A percentile compares a stretch with the other conserved stretches of the same genome.
Conservation (phyloP, 2,113 vertebrate species). For the Oxyura jamaicensis region DNA sequence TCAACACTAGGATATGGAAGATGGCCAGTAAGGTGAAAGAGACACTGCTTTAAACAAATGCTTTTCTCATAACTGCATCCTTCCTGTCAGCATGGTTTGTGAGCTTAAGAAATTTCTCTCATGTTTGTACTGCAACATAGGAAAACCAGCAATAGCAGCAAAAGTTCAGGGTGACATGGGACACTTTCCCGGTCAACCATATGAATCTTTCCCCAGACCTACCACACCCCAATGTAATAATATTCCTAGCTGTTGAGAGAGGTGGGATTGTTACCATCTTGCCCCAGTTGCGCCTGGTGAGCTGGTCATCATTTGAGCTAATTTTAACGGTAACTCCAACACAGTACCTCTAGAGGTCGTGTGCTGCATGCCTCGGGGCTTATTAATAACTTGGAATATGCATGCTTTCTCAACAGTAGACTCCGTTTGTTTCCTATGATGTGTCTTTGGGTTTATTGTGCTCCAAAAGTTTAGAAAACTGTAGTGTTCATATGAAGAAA, state of each 20-base stretch:
- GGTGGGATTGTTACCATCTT: background rate
- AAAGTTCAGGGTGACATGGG: background rate
- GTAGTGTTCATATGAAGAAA: background rate
- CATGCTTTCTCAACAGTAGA: background rate
- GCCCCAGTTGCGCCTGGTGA: background rate
- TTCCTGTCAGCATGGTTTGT: background rate
- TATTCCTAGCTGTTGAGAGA: background rate
- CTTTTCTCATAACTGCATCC: background rate
- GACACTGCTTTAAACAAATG: accelerated
- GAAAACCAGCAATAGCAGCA: background rate
- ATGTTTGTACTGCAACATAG: background rate
- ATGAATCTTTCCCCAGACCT: background rate
- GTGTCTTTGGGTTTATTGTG: background rate
- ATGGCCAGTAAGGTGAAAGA: background rate
- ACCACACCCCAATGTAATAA: background rate
- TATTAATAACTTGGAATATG: background rate
- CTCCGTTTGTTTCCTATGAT: background rate
- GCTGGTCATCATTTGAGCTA: background rate
- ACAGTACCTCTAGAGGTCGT: background rate
- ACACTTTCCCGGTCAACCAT: accelerated
- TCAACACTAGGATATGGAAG: background rate
- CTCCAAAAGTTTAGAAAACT: background rate
- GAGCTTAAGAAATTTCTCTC: background rate
- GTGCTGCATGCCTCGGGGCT: background rate
- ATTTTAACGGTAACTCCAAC: background rate